Evolutionary conservation across 2,113 vertebrate genomes (phyloP).

Genomic region (Gnathonemus longibarbis): DNA sequence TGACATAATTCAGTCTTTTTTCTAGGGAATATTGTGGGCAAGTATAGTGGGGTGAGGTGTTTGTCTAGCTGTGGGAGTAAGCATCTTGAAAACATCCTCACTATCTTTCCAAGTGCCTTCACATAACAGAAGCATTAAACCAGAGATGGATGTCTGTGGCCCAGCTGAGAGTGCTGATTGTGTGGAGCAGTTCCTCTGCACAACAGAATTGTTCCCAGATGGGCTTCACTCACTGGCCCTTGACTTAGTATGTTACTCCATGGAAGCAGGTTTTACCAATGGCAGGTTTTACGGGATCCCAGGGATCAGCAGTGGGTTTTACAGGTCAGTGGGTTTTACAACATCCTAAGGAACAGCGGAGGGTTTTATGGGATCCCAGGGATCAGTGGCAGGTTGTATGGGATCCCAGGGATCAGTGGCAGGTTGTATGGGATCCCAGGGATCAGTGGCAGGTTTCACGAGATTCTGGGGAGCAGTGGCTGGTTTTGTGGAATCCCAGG

Average conservation of each 20-base stretch:
- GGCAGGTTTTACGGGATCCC: not conserved
- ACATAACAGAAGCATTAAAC: slow-evolving; percentile 2
- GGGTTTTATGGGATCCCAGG: not conserved
- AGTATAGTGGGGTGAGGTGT: not conserved
- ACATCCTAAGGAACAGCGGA: not conserved
- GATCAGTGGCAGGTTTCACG: not conserved
- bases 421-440: not conserved
- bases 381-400: not conserved
- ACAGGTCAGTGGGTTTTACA: not conserved
- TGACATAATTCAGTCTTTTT: not conserved
- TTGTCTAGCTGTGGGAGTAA: not conserved
- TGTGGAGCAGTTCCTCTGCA: slow-evolving; percentile 2
- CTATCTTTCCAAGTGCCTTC: not conserved
- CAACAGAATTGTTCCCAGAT: slow-evolving; percentile 20
- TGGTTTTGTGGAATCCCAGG: not conserved
- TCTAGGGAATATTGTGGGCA: not conserved
- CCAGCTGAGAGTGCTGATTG: slow-evolving; percentile 9
- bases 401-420: not conserved
- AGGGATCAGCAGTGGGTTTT: not conserved
- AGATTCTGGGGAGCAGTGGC: not conserved
- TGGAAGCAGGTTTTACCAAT: not conserved
- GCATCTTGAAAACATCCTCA: not conserved
- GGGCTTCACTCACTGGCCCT: not conserved
- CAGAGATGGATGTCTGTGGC: not conserved
- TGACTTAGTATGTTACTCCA: slow-evolving; percentile 1